Conservation (phyloP, 2,113 vertebrate genomes). For the Abramis brama region DNA sequence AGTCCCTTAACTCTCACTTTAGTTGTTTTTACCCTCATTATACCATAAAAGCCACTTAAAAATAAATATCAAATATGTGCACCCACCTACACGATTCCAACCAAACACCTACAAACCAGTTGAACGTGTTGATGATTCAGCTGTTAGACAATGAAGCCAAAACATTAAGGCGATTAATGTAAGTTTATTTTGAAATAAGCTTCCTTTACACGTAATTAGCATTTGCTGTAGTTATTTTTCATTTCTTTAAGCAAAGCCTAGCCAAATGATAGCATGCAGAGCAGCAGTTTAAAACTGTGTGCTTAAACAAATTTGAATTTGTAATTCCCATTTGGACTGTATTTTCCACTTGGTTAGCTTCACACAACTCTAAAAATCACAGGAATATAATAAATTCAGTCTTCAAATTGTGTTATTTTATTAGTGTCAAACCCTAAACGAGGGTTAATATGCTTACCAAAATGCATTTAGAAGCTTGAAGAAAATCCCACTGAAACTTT, state of each 20-base stretch:
- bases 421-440: slow-evolving; percentile 5
- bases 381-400: background rate
- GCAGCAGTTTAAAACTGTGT: background rate
- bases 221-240: background rate
- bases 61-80: slow-evolving; percentile 24
- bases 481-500: background rate
- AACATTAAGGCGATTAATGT: slow-evolving; percentile 1
- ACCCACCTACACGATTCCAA: slow-evolving; percentile 37
- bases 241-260: slow-evolving; percentile 24
- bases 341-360: background rate
- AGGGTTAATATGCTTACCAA: background rate
- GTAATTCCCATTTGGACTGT: background rate
- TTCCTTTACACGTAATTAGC: background rate
- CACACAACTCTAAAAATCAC: background rate
- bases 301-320: background rate
- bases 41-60: slow-evolving; percentile 33
- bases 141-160: slow-evolving; percentile 20
- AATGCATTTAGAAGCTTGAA: slow-evolving; percentile 1
- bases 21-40: slow-evolving; percentile 33
- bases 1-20: slow-evolving; percentile 26
- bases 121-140: slow-evolving; percentile 30
- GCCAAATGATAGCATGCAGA: slow-evolving; percentile 2
- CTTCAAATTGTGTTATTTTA: slow-evolving; percentile 19
- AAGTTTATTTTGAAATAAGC: background rate
- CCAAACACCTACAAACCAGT: slow-evolving; percentile 29